Evolutionary conservation across 2,888 invertebrate species (phyloP).

Genomic region (Melanophora roralis): DNA sequence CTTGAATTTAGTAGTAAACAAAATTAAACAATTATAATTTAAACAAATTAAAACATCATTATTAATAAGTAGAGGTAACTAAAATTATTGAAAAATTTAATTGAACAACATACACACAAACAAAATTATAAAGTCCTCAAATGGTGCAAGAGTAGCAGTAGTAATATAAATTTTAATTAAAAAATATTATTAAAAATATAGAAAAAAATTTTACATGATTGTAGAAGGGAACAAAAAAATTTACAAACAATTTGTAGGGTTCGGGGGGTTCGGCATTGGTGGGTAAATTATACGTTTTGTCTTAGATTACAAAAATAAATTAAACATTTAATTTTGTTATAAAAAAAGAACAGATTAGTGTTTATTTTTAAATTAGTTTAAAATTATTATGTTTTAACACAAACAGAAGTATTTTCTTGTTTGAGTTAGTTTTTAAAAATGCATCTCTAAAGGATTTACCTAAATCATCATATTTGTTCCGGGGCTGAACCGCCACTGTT

Average conservation of each 20-base stretch:
- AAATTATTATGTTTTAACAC: slow-evolving; percentile 19
- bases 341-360: slow-evolving; percentile 49
- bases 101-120: slow-evolving; percentile 49
- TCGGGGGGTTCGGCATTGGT: slow-evolving; percentile 13
- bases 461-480: slow-evolving; percentile 84
- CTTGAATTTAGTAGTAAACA: slow-evolving; percentile 30
- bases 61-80: not conserved
- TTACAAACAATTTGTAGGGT: slow-evolving; percentile 24
- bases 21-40: not conserved
- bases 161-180: slow-evolving; percentile 18
- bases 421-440: slow-evolving; percentile 27
- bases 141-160: slow-evolving; percentile 47
- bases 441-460: slow-evolving; percentile 78
- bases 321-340: slow-evolving; percentile 48
- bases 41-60: not conserved
- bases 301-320: slow-evolving; percentile 46
- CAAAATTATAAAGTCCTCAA: slow-evolving; percentile 54
- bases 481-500: slow-evolving; percentile 84
- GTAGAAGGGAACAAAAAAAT: slow-evolving; percentile 1
- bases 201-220: not conserved
- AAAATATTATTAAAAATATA: slow-evolving; percentile 11
- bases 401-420: slow-evolving; percentile 32
- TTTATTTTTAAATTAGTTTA: slow-evolving; percentile 37
- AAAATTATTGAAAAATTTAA: slow-evolving; percentile 1
- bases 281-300: slow-evolving; percentile 14